Evolutionary conservation across 2,113 vertebrate genomes (phyloP).

Genomic region (Phalacrocorax pelagicus): DNA sequence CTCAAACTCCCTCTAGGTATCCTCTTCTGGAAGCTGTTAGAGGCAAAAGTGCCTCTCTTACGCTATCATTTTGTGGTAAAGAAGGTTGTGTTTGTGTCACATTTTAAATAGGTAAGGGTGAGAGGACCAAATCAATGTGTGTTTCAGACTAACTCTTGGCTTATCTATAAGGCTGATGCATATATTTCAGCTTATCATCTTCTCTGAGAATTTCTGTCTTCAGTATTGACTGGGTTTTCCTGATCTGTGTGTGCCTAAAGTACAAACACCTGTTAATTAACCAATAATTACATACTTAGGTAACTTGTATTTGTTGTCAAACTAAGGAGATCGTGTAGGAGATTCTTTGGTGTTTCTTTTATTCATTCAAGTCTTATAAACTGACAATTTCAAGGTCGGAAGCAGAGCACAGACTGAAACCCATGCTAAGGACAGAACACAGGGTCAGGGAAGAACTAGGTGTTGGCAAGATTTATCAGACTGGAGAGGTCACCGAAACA

Average conservation of each 20-base stretch:
- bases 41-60: background rate
- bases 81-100: background rate
- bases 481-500: background rate
- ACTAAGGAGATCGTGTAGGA: background rate
- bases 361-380: background rate
- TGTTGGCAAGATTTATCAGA: background rate
- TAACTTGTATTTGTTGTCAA: background rate
- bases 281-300: background rate
- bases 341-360: background rate
- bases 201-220: background rate
- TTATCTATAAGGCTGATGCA: background rate
- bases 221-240: background rate
- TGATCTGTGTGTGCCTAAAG: background rate
- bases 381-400: rapidly evolving
- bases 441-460: background rate
- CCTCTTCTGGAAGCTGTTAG: background rate
- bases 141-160: background rate
- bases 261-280: background rate
- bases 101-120: background rate
- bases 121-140: background rate
- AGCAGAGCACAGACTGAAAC: background rate
- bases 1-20: background rate
- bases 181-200: background rate
- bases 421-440: background rate
- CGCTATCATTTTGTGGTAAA: rapidly evolving